These are phyloP conservation scores for Echinarachnius parma DNA, from an alignment of 53 echinoderm and acorn worm species.

Conservation along the genomic window DNA sequence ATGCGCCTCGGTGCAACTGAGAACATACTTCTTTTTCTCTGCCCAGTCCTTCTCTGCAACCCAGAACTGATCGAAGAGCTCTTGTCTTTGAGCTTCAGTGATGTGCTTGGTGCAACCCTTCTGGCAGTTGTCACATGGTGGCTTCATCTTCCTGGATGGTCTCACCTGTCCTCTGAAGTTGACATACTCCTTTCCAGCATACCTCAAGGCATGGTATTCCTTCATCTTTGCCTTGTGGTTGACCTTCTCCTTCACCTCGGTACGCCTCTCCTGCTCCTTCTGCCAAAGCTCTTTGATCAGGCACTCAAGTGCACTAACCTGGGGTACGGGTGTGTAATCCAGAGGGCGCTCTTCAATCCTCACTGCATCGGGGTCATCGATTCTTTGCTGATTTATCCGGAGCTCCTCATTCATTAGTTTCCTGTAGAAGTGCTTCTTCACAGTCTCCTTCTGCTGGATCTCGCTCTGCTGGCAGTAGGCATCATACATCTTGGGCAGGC, in stretches of 20 bases:
- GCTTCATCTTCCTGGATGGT: slow-evolving; percentile 31
- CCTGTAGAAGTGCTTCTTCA: slow-evolving; percentile 37
- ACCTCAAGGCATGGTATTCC: slow-evolving; percentile 27
- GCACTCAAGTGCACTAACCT: slow-evolving; percentile 39
- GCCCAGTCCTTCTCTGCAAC: slow-evolving; percentile 28
- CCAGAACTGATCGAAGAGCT: slow-evolving; percentile 27
- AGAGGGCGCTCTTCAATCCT: slow-evolving; percentile 31
- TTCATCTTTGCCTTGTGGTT: slow-evolving; percentile 7
- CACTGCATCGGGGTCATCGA: slow-evolving; percentile 3
- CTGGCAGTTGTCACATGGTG: slow-evolving; percentile 19
- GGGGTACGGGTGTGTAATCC: slow-evolving; percentile 13
- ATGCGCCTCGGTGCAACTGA: slow-evolving; percentile 17
- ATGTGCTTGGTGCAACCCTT: slow-evolving; percentile 19
- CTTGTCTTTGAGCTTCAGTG: slow-evolving; percentile 12
- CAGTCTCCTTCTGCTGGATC: slow-evolving; percentile 9
- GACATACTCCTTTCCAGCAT: slow-evolving; percentile 42
- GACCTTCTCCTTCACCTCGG: slow-evolving; percentile 1
- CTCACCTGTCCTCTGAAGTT: slow-evolving; percentile 34
- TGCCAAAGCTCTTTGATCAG: slow-evolving; percentile 37
- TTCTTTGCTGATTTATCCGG: slow-evolving; percentile 5
- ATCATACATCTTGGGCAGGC: slow-evolving; percentile 30
- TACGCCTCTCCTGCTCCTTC: slow-evolving; percentile 12
- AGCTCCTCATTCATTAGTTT: slow-evolving; percentile 36
- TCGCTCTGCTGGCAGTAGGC: slow-evolving; percentile 17
- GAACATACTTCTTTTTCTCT: slow-evolving; percentile 34